phyloP scores from a whole-genome alignment of 2,797 vertebrate species.

The Schizothorax lantsangensis region DNA sequence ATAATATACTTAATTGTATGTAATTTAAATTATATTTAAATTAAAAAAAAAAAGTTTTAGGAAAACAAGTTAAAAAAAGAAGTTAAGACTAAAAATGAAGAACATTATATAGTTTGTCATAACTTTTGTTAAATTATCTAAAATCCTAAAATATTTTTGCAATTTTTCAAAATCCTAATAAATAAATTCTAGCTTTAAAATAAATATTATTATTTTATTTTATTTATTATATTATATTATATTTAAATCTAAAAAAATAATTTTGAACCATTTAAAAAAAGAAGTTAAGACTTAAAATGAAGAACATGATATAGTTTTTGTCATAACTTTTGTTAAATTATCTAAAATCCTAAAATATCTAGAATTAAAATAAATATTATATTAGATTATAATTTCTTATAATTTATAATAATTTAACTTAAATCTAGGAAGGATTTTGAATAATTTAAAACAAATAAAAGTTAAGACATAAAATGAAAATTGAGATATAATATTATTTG shows the following conservation, averaged over 20 bases:
- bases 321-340: too few relatives aligned
- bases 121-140: not conserved
- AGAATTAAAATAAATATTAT: too few relatives aligned
- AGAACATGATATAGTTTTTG: too few relatives aligned
- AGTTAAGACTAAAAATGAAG: not conserved
- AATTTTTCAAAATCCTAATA: not conserved
- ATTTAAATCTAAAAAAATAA: too few relatives aligned
- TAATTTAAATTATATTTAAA: not conserved
- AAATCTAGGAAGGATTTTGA: not conserved
- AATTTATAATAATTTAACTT: not conserved
- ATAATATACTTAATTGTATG: not conserved
- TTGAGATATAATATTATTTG: not conserved
- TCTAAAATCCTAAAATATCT: too few relatives aligned
- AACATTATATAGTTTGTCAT: not conserved
- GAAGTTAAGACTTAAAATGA: too few relatives aligned
- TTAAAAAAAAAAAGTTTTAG: not conserved
- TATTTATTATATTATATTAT: too few relatives aligned
- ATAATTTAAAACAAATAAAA: not conserved
- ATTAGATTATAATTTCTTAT: too few relatives aligned
- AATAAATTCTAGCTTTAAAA: not conserved
- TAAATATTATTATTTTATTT: not conserved
- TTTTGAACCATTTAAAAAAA: too few relatives aligned
- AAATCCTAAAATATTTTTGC: not conserved
- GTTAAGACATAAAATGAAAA: not conserved
- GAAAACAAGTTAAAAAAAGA: too few relatives aligned